Base-by-base conservation (phyloP, 2,113 vertebrate genomes). In the Tychaedon coryphoeus region DNA sequence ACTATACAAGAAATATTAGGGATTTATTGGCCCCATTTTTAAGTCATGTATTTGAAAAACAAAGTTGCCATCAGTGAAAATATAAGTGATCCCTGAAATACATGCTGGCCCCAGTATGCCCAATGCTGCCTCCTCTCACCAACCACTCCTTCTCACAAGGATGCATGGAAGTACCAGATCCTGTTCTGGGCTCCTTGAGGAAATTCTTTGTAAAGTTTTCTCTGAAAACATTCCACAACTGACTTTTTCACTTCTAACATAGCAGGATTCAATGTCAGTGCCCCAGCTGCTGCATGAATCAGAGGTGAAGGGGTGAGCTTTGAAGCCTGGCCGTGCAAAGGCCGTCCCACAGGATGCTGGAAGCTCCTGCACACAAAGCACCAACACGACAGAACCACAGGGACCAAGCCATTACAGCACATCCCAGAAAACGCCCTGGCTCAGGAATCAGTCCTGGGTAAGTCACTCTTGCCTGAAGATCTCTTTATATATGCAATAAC, bases 181-280 rank as follows among this genome's bases (percentile, higher is more conserved):
- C 89, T 90, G 33, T 20, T 66, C 71, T 42, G 57, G 6, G 12
- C 9, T 95, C 88, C 92, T 94, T 87, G 62, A 96, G 95, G 95
- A 97, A 97, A 97, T 88, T 93, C 93, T 97, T 95, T 92, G 0
- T 54, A 60, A 86, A 95, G 65, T 95, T 97, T 97, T 97, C 62
- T 93, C 54, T 95, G 86, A 94, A 66, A 97, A 93, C 64, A 96
- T 87, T 69, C 61, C 51, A 93, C 72, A 92, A 89, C 31, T 4
- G 3, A 56, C 48, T 69, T 95, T 67, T 96, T 64, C 13, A 62
- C 29, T 92, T 84, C 70, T 73, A 90, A 22, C 10, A 6, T 19
- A 93, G 67, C 2, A 6, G 67, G 83, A 76, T 89, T 84, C 96
- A 86, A 78, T 96, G 96, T 96, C 95, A 95, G 93, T 76, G 88